Base-by-base conservation (phyloP, 2,113 vertebrate species). In the Leucopternis melanops region DNA sequence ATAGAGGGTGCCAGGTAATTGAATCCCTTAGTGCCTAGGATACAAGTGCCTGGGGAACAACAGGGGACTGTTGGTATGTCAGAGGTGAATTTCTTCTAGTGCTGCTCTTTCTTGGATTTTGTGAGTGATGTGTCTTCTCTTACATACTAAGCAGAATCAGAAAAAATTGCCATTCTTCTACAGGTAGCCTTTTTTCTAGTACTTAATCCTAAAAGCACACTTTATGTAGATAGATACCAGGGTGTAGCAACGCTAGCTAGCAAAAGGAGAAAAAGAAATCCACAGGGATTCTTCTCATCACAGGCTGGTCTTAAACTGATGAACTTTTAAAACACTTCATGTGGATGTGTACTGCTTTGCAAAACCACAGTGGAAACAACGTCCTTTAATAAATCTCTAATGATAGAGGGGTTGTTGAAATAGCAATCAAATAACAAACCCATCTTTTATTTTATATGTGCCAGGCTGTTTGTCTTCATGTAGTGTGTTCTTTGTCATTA, bases 401-500 rank as follows among this genome's bases (percentile, higher is more conserved):
- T 17, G 26, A 61, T 23, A 58, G 10, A 63, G 63, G 49, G 65
- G 21, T 67, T 32, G n/a, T 62, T 90, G 55, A 91, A 85, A 52
- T 57, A 86, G 40, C 40, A 67, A 12, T 79, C 85, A 63, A 67
- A 58, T 63, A 87, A 47, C 27, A 92, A 86, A 44, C 8, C 19
- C 9, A 23, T n/a, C 42, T 54, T 18, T 42, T 94, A 6, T n/a
- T 73, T 71, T 54, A 16, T 9, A 13, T 8, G 9, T 26, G 26
- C 44, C 59, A 92, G 36, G 29, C 62, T 81, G 54, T 50, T 73
- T 85, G 59, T 52, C 66, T 88, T 90, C 54, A 90, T 36, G 57
- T 57, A 77, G 40, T 16, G 49, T 97, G 36, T 96, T 95, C 52
- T 97, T 88, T 94, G n/a, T 95, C 45, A 20, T 52, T 70, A 98